Conservation (phyloP, 2,113 vertebrate species). For the Lichenostomus cassidix region DNA sequence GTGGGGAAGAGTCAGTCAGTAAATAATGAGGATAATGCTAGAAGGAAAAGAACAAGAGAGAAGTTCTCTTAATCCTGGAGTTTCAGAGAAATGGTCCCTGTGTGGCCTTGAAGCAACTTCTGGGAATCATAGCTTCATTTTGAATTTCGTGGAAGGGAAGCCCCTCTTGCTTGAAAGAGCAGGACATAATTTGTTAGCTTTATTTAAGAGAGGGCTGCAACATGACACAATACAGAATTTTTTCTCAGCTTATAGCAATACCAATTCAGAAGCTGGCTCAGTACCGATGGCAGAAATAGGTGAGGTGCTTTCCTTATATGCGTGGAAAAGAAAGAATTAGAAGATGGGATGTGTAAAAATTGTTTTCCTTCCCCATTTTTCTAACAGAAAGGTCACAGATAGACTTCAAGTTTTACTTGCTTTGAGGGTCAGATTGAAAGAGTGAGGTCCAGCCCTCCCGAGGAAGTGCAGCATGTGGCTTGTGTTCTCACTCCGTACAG, state of each 20-base stretch:
- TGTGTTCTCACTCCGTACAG: neutral
- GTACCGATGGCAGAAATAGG: neutral
- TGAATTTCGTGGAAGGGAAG: neutral
- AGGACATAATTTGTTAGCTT: neutral
- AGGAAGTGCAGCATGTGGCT: neutral
- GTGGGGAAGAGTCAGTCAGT: constrained; percentile 39
- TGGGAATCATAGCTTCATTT: neutral
- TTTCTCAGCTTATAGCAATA: neutral
- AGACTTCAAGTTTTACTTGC: neutral
- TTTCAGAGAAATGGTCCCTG: neutral
- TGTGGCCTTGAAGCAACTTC: neutral
- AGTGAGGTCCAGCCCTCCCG: neutral
- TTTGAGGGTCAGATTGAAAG: neutral
- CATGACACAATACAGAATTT: neutral
- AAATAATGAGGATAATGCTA: constrained; percentile 46
- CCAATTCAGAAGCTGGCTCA: neutral
- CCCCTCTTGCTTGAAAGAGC: neutral
- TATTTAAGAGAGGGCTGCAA: neutral
- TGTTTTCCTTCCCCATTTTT: neutral
- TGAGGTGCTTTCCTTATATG: neutral
- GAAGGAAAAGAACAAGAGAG: constrained; percentile 31
- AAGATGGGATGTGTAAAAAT: neutral
- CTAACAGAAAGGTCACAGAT: neutral
- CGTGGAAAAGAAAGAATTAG: neutral
- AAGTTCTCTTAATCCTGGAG: constrained; percentile 10